phyloP scores from a whole-genome alignment of 2,113 vertebrate species.

The Rhea pennata region DNA sequence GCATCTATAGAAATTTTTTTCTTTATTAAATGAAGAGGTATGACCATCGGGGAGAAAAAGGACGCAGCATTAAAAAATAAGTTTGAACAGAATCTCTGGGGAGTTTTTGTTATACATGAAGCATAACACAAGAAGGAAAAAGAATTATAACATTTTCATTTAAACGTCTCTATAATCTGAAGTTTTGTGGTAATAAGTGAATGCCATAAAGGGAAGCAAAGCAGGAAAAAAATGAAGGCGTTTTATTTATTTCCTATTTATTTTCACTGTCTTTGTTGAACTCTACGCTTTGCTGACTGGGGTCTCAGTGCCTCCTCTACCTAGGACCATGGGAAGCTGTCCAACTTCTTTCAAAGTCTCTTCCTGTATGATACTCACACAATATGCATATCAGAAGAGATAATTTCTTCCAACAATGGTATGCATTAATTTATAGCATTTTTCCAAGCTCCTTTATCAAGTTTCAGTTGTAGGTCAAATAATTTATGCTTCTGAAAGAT shows the following conservation, averaged over 20 bases:
- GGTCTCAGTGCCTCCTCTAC: not conserved
- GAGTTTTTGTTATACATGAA: not conserved
- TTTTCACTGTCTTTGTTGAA: not conserved
- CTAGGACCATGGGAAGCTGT: not conserved
- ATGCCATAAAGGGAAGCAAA: not conserved
- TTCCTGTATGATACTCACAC: not conserved
- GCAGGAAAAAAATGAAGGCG: not conserved
- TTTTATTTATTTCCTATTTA: not conserved
- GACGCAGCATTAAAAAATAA: not conserved
- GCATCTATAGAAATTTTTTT: not conserved
- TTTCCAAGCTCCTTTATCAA: constrained; percentile 27
- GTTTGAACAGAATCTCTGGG: not conserved
- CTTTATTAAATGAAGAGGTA: not conserved
- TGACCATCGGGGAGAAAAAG: not conserved
- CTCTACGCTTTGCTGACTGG: not conserved
- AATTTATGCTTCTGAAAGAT: constrained; percentile 51
- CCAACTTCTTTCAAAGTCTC: not conserved
- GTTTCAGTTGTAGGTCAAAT: constrained; percentile 53
- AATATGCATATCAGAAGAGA: not conserved
- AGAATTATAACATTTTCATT: not conserved
- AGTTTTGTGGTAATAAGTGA: not conserved
- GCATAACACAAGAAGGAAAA: not conserved
- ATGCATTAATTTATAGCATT: constrained; percentile 26
- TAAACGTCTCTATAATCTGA: not conserved
- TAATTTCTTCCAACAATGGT: not conserved